Base-by-base conservation (phyloP, 2,113 vertebrate species). In the Lepisosteus oculatus region DNA sequence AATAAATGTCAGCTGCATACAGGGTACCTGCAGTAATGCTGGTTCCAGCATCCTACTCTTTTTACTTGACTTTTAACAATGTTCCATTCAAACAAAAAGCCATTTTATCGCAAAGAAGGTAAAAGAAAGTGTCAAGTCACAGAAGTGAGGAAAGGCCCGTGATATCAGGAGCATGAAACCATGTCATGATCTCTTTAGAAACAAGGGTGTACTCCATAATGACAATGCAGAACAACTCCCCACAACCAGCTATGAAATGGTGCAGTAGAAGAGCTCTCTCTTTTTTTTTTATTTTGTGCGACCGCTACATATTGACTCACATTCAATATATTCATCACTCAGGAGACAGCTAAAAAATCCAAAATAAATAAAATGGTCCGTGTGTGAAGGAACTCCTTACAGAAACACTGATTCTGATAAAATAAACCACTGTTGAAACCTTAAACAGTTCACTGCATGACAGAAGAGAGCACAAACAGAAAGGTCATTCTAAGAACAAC, bases 251-350 rank as follows among this genome's bases (percentile, higher is more conserved):
- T 86, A 59, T 51, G 75, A 88, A 79, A 87, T 81, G 84, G 85
- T 83, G 81, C 29, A 84, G 83, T 87, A 84, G 74, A 81, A 85
- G 92, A 93, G 95, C 93, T 94, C 47, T 51, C 47, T 51, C 47
- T 51, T 51, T 51, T 51, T 51, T 97, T 97, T 93, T 94, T 92
- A 94, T 98, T 92, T 95, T 96, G 96, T 98, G 97, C 94, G 93
- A 97, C 93, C 93, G 95, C 96, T 98, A 98, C 96, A 97, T 90
- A 90, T 91, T 95, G 94, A 99, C 95, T 98, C 95, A 97, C 95
- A 97, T 96, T 95, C 95, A 97, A 97, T 93, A 95, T 95, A 95
- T 95, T 97, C 93, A 91, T 92, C 91, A 93, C 92, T 91, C 90
- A 94, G 93, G 93, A 97, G 93, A 97, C 95, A 92, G 95, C 94